Evolutionary conservation across 2,888 invertebrate species (phyloP).

Genomic region (Lithophane ornitopus): DNA sequence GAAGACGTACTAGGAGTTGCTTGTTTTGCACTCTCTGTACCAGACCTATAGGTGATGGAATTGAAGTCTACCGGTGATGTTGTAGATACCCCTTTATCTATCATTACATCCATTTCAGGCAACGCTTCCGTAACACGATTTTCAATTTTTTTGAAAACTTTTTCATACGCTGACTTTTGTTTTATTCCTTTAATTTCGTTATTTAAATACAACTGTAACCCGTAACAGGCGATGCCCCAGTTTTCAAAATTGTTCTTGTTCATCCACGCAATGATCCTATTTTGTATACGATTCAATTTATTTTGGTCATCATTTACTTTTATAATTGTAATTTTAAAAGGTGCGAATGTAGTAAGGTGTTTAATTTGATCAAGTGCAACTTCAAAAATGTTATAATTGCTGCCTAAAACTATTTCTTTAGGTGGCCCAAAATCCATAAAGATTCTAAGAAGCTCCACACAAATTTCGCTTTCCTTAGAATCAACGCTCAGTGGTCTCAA

Average conservation of each 20-base stretch:
- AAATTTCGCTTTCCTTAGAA: conserved; percentile 24
- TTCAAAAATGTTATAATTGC: background rate
- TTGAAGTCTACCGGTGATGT: background rate
- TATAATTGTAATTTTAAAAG: conserved; percentile 12
- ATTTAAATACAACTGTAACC: conserved; percentile 38
- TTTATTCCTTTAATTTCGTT: background rate
- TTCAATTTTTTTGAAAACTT: conserved; percentile 24
- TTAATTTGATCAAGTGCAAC: conserved; percentile 31
- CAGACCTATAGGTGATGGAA: background rate
- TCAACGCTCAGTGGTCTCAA: conserved; percentile 35
- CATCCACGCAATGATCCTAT: conserved; percentile 27
- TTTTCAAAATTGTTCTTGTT: conserved; percentile 1
- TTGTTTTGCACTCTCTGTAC: background rate
- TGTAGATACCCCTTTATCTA: background rate
- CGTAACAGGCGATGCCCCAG: conserved; percentile 48
- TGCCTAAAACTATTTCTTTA: conserved; percentile 10
- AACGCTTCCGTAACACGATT: background rate
- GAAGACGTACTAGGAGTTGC: background rate
- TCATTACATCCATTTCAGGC: background rate
- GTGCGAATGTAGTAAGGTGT: conserved; percentile 20
- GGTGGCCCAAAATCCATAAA: conserved; percentile 62
- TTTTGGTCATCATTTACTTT: background rate
- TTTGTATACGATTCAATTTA: background rate
- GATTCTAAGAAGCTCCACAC: conserved; percentile 39
- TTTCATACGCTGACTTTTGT: conserved; percentile 4